Conservation (phyloP, 2,888 invertebrate species). For the Xylota sylvarum region DNA sequence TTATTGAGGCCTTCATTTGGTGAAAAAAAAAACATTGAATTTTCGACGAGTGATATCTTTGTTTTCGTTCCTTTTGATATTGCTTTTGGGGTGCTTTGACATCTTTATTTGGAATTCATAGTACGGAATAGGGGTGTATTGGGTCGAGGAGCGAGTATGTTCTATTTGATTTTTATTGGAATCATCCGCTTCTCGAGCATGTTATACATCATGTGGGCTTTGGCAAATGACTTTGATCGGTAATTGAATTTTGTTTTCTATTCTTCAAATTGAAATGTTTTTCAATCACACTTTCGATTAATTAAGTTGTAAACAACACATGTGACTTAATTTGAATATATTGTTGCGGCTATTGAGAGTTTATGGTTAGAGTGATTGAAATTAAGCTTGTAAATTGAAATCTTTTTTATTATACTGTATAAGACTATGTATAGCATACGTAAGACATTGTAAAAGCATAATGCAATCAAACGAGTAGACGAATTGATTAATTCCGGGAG, state of each 20-base stretch:
- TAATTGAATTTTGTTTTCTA: constrained; percentile 14
- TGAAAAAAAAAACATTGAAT: neutral
- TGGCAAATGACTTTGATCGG: neutral
- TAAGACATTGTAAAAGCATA: too few relatives aligned
- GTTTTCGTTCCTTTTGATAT: neutral
- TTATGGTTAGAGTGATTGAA: constrained; percentile 2
- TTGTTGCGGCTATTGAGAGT: neutral
- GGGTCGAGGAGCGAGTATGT: constrained; percentile 1
- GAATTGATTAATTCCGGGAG: too few relatives aligned
- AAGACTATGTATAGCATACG: neutral
- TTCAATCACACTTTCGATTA: constrained; percentile 34
- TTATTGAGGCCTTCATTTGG: constrained; percentile 25
- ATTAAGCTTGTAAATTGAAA: neutral
- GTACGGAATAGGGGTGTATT: constrained; percentile 3
- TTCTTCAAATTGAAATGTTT: constrained; percentile 14
- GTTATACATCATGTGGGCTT: constrained; percentile 31
- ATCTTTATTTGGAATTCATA: neutral
- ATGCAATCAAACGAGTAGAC: too few relatives aligned
- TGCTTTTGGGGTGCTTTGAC: constrained; percentile 4
- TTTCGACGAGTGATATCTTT: constrained; percentile 4
- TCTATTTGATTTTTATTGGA: constrained; percentile 35
- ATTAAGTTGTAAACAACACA: constrained; percentile 42
- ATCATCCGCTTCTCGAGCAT: constrained; percentile 4
- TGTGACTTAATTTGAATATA: constrained; percentile 32
- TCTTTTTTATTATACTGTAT: neutral